Conservation (phyloP, 2,888 invertebrate genomes). For the Drosophila meridiana region DNA sequence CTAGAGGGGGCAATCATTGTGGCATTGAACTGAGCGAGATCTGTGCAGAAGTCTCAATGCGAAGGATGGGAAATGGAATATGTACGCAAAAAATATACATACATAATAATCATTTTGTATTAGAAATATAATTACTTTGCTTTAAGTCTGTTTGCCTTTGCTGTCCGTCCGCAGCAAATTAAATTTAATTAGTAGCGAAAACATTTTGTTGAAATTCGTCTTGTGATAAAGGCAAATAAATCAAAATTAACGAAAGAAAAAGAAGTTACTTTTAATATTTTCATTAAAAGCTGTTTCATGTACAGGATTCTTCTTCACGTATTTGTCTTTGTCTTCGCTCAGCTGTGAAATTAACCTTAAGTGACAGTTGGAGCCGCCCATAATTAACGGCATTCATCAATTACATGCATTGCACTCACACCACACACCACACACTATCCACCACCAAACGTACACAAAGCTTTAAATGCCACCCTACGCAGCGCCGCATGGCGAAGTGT, state of each 20-base stretch:
- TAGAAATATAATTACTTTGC: slow-evolving; percentile 11
- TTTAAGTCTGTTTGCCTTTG: background rate
- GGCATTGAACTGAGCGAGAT: slow-evolving; percentile 42
- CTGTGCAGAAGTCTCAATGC: slow-evolving; percentile 8
- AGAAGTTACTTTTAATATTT: background rate
- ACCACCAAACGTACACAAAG: slow-evolving; percentile 31
- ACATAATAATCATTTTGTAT: background rate
- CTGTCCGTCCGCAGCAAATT: background rate
- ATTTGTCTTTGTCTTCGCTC: slow-evolving; percentile 12
- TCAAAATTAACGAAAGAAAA: background rate
- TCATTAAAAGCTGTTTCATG: slow-evolving; percentile 1
- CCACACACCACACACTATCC: slow-evolving; percentile 17
- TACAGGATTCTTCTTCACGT: background rate
- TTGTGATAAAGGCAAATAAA: background rate
- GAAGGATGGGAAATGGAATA: slow-evolving; percentile 24
- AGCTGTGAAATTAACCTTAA: slow-evolving; percentile 42
- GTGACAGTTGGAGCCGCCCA: slow-evolving; percentile 61
- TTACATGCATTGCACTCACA: slow-evolving; percentile 40
- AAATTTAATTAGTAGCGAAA: background rate
- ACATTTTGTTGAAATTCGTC: background rate
- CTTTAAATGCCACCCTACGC: slow-evolving; percentile 28
- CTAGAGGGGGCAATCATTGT: slow-evolving; percentile 34
- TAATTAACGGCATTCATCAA: slow-evolving; percentile 67
- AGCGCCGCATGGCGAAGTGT: slow-evolving; percentile 12
- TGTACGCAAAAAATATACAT: background rate